Evolutionary conservation across 2,113 vertebrate genomes (phyloP).

Genomic region (Naja naja): DNA sequence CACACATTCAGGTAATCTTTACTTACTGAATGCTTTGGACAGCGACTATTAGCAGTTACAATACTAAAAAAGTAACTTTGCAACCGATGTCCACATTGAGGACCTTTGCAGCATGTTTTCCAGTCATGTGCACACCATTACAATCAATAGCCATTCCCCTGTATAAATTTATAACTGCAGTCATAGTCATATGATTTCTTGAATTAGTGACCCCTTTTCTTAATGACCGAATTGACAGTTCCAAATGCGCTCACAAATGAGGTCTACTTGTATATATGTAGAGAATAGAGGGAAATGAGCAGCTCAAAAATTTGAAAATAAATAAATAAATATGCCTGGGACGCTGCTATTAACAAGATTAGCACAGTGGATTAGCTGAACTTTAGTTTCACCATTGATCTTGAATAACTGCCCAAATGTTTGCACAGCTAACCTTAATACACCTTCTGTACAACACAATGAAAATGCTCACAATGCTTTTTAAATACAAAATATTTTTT

Average conservation of each 20-base stretch:
- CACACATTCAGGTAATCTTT: no score
- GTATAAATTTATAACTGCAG: background rate
- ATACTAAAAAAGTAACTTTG: no score
- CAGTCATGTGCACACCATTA: background rate
- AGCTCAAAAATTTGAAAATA: no score
- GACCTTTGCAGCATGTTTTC: no score
- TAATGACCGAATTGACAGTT: background rate
- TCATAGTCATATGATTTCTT: background rate
- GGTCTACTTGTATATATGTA: background rate
- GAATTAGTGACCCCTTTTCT: background rate
- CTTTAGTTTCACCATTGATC: background rate
- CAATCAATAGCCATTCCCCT: background rate
- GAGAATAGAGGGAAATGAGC: background rate
- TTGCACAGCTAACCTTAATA: background rate
- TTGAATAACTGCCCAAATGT: background rate
- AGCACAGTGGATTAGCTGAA: background rate
- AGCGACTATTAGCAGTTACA: no score
- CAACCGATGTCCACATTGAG: no score
- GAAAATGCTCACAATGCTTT: background rate
- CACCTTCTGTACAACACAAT: background rate
- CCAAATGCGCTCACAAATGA: background rate
- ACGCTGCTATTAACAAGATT: background rate
- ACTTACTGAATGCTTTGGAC: no score
- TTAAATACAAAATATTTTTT: background rate
- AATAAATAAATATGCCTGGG: no score